phyloP scores from a whole-genome alignment of 2,888 invertebrate genomes.

The Diabrotica balteata region DNA sequence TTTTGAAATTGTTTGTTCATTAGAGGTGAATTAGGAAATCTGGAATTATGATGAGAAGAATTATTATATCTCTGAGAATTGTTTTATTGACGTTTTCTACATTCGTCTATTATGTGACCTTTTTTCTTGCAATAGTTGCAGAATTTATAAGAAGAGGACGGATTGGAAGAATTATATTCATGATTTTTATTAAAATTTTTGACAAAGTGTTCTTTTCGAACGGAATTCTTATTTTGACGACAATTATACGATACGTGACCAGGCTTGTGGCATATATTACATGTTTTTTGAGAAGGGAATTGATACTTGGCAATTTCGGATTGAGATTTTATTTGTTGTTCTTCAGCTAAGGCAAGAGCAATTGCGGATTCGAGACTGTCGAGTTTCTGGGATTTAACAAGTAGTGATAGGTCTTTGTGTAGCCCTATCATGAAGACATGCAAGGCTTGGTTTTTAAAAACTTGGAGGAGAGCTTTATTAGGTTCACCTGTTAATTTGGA shows the following conservation, averaged over 20 bases:
- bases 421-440: slow-evolving; percentile 27
- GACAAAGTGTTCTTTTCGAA: no score
- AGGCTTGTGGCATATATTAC: slow-evolving; percentile 14
- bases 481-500: slow-evolving; percentile 2
- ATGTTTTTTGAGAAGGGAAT: not conserved
- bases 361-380: slow-evolving; percentile 25
- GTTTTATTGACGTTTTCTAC: no score
- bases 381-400: not conserved
- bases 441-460: slow-evolving; percentile 29
- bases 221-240: no score
- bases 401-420: slow-evolving; percentile 12
- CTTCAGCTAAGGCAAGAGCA: slow-evolving; percentile 27
- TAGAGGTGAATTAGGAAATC: no score
- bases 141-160: no score
- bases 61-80: no score
- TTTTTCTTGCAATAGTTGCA: no score
- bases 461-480: slow-evolving; percentile 8
- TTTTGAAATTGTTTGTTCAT: no score
- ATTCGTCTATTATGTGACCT: no score
- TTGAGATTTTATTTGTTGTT: slow-evolving; percentile 30
- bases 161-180: no score
- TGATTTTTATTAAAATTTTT: no score
- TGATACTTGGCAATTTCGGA: slow-evolving; percentile 18
- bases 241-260: slow-evolving; percentile 8
- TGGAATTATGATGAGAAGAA: no score